phyloP scores from a whole-genome alignment of 2,113 vertebrate genomes.

The Tragelaphus strepsiceros region DNA sequence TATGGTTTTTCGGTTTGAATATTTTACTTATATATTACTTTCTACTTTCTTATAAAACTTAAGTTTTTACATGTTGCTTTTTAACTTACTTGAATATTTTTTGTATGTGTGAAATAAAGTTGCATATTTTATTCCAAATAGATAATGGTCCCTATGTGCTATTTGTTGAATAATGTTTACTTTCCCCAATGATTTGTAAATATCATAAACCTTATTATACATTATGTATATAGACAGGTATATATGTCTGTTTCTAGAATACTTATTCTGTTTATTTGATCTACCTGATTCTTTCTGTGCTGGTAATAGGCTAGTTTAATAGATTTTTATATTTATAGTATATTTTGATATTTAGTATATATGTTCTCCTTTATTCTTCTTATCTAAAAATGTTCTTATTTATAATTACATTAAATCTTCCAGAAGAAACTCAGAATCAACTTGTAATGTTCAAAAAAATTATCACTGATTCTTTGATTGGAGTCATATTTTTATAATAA shows the following conservation, averaged over 20 bases:
- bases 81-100: not conserved
- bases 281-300: not conserved
- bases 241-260: not conserved
- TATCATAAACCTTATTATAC: not conserved
- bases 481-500: constrained; percentile 1
- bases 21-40: not conserved
- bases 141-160: not conserved
- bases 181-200: not conserved
- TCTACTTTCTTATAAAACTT: not conserved
- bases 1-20: not conserved
- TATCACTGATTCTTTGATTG: not conserved
- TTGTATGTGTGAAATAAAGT: not conserved
- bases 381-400: not conserved
- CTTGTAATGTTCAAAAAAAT: constrained; percentile 7
- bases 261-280: not conserved
- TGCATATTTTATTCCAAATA: not conserved
- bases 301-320: not conserved
- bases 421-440: constrained; percentile 15
- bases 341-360: not conserved
- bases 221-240: not conserved
- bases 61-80: not conserved
- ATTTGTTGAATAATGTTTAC: not conserved
- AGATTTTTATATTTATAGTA: not conserved
- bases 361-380: not conserved
- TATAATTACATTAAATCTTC: not conserved